phyloP scores from a whole-genome alignment of 2,113 vertebrate genomes.

The Albula goreensis region DNA sequence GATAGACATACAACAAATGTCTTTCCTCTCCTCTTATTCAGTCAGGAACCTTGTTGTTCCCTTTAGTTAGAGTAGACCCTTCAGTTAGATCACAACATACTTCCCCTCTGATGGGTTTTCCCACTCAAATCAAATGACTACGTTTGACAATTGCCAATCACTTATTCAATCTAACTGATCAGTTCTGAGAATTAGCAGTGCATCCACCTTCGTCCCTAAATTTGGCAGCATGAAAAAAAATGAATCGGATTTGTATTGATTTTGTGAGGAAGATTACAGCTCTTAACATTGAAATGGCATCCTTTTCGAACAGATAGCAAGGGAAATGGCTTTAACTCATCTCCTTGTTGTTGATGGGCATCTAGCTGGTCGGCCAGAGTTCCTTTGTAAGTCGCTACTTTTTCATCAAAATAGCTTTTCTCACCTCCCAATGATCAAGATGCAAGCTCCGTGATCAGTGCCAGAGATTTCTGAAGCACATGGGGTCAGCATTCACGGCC shows the following conservation, averaged over 20 bases:
- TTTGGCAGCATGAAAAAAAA: not conserved
- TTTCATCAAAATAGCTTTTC: conserved; percentile 1
- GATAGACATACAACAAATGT: not conserved
- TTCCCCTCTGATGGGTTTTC: conserved; percentile 21
- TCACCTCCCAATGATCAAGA: not conserved
- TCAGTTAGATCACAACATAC: conserved; percentile 25
- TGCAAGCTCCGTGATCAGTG: not conserved
- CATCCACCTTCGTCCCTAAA: conserved; percentile 27
- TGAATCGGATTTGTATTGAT: conserved; percentile 29
- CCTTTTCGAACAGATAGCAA: conserved; percentile 16
- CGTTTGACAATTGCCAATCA: conserved; percentile 16
- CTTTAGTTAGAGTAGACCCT: conserved; percentile 14
- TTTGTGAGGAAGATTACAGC: conserved; percentile 4
- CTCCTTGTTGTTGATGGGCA: not conserved
- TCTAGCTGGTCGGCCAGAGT: not conserved
- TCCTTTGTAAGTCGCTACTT: not conserved
- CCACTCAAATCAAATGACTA: conserved; percentile 26
- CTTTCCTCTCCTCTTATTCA: not conserved
- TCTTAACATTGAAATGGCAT: conserved; percentile 26
- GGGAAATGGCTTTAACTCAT: conserved; percentile 7
- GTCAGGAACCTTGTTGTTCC: not conserved
- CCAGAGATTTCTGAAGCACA: not conserved
- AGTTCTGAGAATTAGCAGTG: conserved; percentile 26
- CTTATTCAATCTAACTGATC: conserved; percentile 19
- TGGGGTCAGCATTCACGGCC: not conserved